Evolutionary conservation across 2,113 vertebrate species (phyloP), one percentile per base, ranked within the genome.

Genomic region (Neolamprologus falcicula): DNA sequence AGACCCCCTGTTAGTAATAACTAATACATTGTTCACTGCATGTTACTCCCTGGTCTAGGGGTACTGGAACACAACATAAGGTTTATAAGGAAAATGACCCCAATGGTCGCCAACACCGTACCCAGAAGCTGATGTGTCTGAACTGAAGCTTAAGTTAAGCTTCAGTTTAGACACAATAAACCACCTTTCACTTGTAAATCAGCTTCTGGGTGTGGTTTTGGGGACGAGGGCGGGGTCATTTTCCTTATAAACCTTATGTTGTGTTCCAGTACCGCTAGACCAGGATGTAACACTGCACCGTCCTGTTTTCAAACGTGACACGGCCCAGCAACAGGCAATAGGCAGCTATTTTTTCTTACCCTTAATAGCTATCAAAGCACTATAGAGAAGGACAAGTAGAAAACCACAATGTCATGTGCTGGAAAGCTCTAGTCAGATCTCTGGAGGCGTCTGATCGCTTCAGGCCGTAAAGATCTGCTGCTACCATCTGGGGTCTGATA

Each of bases 41-140:
- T 33, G 57, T 61, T 1, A 1, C 57, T 1, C 0, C 5, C 57
- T 33, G 57, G 57, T 33, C 57, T 61, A 7, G 28, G 0, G 0
- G 28, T 61, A 28, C 28, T 33, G 9, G 57, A 33, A 33, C 2
- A 1, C 57, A 61, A 61, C 57, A 61, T 19, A 61, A 4, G 3
- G 14, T 10, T 61, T 61, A 10, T 31, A 31, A 61, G 57, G 5
- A 61, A 31, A 61, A 19, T 33, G 16, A 33, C 28, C 26, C 21
- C 14, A 1, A 2, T 33, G 5, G 2, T 61, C 57, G 9, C 57
- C 57, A 33, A 61, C 16, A 61, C 16, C 5, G 2, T 3, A 61
- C 9, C 57, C 5, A 61, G 57, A 61, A 33, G 16, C 28, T 61
- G 57, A 19, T 33, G 3, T 61, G 57, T 33, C 28, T 61, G 0